Conservation (phyloP, 2,113 vertebrate genomes). For the Tragelaphus scriptus region DNA sequence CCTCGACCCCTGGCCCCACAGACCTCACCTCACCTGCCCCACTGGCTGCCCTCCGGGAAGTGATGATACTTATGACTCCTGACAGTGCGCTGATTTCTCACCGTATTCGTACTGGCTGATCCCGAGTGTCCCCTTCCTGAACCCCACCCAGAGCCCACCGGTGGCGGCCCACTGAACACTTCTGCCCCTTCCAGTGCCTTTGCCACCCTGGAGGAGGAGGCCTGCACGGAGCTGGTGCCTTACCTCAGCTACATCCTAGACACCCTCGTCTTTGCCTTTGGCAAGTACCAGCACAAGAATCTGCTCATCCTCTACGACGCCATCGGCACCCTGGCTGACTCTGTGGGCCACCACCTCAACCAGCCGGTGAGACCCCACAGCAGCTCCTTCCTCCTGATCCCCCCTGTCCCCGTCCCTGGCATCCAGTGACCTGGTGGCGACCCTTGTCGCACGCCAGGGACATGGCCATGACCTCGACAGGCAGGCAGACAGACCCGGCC, state of each 20-base stretch:
- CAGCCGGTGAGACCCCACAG: conserved; percentile 83
- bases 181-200: conserved; percentile 83
- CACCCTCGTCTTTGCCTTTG: conserved; percentile 95
- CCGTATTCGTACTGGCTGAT: conserved; percentile 75
- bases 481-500: not conserved
- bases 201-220: conserved; percentile 95
- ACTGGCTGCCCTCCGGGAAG: not conserved
- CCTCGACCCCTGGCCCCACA: not conserved
- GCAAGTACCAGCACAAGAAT: conserved; percentile 98
- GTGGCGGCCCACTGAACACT: not conserved
- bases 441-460: not conserved
- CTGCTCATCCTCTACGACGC: conserved; percentile 96
- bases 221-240: conserved; percentile 95
- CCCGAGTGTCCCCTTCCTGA: not conserved
- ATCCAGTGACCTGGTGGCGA: not conserved
- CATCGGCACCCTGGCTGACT: conserved; percentile 94
- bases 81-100: conserved; percentile 54
- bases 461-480: not conserved
- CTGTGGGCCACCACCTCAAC: conserved; percentile 96
- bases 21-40: accelerated
- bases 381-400: not conserved
- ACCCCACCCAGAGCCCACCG: not conserved
- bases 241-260: conserved; percentile 96
- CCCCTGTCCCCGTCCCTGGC: not conserved
- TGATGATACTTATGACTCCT: conserved; percentile 59